Evolutionary conservation across 2,888 invertebrate genomes (phyloP).

Genomic region (Watsonalla binaria): DNA sequence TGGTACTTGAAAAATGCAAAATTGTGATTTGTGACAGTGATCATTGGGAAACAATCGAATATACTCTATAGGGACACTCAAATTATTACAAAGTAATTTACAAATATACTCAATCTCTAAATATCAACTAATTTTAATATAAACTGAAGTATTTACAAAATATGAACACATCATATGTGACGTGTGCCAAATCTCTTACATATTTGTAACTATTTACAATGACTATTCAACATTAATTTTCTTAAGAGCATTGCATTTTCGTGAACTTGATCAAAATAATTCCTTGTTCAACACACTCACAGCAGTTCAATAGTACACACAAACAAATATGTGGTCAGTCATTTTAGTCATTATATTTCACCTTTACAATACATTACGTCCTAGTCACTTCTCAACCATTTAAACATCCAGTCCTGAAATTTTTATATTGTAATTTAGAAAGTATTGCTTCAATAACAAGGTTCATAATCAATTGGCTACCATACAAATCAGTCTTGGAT

Average conservation of each 20-base stretch:
- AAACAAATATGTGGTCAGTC: conserved; percentile 40
- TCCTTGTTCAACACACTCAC: conserved; percentile 61
- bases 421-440: conserved; percentile 12
- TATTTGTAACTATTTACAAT: conserved; percentile 74
- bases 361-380: conserved; percentile 6
- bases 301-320: conserved; percentile 31
- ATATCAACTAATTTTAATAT: conserved; percentile 59
- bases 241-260: conserved; percentile 70
- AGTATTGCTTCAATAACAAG: conserved; percentile 2
- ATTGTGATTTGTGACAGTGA: conserved; percentile 75
- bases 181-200: conserved; percentile 57
- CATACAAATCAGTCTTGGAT: conserved; percentile 69
- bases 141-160: conserved; percentile 74
- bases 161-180: conserved; percentile 59
- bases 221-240: conserved; percentile 69
- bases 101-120: conserved; percentile 73
- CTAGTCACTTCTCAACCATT: conserved; percentile 32
- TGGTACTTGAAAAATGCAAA: conserved; percentile 60
- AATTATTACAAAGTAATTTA: conserved; percentile 71
- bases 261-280: conserved; percentile 72
- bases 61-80: conserved; percentile 66
- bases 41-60: conserved; percentile 62
- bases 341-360: conserved; percentile 21
- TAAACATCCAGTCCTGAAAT: conserved; percentile 38
- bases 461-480: conserved; percentile 46